A percentile compares a stretch with the other conserved stretches of the same genome.
These are phyloP conservation scores for Cyclina sinensis DNA, from an alignment of 1,140 invertebrate genomes.

Conservation along the genomic window DNA sequence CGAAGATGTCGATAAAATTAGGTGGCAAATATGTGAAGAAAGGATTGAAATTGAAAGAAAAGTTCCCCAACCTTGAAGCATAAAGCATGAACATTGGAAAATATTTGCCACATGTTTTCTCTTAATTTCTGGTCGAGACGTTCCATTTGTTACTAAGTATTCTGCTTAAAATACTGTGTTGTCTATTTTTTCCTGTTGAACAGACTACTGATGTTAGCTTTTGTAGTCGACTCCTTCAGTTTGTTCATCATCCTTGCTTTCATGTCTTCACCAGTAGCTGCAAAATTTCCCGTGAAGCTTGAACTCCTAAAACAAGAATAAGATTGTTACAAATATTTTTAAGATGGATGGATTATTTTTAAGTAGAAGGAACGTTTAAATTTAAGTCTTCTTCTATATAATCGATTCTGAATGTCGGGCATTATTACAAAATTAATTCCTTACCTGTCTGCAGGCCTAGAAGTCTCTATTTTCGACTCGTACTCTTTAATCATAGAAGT, in stretches of 20 bases:
- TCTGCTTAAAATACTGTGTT: too few species aligned
- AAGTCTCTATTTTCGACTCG: conserved; percentile 84
- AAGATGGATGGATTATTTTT: too few species aligned
- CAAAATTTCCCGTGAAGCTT: conserved; percentile 67
- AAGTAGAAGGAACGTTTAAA: too few species aligned
- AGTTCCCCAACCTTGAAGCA: too few species aligned
- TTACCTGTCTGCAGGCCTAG: conserved; percentile 77
- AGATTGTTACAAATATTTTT: background rate
- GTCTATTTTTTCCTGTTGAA: conserved; percentile 82
- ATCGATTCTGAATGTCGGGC: background rate
- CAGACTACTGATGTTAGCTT: conserved; percentile 83
- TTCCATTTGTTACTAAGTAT: too few species aligned
- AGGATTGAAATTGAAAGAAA: too few species aligned
- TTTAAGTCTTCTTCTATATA: too few species aligned
- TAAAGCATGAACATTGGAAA: too few species aligned
- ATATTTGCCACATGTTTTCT: too few species aligned
- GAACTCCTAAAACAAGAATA: conserved; percentile 70
- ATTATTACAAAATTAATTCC: background rate
- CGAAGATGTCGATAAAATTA: too few species aligned
- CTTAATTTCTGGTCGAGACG: too few species aligned
- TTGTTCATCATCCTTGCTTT: conserved; percentile 81
- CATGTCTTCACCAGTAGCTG: conserved; percentile 78
- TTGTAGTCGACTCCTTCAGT: conserved; percentile 83
- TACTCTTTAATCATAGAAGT: conserved; percentile 86
- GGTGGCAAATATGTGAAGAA: too few species aligned